These are phyloP conservation scores for Eupeodes luniger DNA, from an alignment of 2,888 invertebrate genomes.

Conservation along the genomic window DNA sequence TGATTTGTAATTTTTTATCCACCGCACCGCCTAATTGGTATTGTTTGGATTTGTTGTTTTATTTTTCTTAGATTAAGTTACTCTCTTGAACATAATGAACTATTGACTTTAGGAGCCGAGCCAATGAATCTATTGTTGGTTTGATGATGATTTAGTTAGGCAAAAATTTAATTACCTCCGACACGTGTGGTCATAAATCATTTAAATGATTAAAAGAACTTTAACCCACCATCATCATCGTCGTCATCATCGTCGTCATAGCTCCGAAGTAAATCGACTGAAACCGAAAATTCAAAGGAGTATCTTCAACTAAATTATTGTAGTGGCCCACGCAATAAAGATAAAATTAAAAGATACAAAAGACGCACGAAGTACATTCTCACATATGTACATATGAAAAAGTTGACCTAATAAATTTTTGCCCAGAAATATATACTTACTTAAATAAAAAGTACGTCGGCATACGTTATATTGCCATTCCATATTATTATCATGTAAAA, in stretches of 20 bases:
- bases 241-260: background rate
- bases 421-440: constrained; percentile 22
- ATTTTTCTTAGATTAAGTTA: background rate
- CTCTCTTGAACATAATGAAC: no score
- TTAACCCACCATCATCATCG: constrained; percentile 5
- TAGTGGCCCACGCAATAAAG: constrained; percentile 46
- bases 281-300: constrained; percentile 18
- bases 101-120: background rate
- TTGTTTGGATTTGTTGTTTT: background rate
- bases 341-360: constrained; percentile 60
- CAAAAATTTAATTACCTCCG: constrained; percentile 13
- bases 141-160: constrained; percentile 7
- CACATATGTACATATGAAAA: background rate
- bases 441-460: background rate
- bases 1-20: constrained; percentile 65
- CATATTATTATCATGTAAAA: constrained; percentile 46
- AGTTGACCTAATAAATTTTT: constrained; percentile 28
- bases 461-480: constrained; percentile 3
- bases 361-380: background rate
- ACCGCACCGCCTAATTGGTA: constrained; percentile 18
- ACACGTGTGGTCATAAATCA: constrained; percentile 36
- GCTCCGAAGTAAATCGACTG: constrained; percentile 7
- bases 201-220: constrained; percentile 29
- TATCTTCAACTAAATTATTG: constrained; percentile 25
- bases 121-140: background rate